Conservation (phyloP, 2,113 vertebrate genomes). For the Cebidichthys violaceus region DNA sequence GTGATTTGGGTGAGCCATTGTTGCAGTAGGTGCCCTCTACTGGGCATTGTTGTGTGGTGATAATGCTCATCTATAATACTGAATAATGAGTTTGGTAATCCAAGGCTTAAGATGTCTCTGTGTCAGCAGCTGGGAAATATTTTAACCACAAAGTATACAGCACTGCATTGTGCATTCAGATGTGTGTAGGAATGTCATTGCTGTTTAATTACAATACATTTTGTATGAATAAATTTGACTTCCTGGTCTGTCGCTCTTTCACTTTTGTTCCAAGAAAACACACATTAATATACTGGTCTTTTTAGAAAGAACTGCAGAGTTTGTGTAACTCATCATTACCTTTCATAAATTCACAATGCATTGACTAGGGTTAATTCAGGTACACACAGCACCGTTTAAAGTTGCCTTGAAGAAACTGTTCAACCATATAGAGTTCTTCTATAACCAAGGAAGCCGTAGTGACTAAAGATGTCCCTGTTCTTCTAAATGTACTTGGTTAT, state of each 20-base stretch:
- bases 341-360: not conserved
- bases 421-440: not conserved
- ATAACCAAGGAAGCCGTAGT: not conserved
- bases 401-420: not conserved
- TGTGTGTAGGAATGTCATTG: not conserved
- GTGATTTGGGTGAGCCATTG: not conserved
- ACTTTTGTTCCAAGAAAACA: not conserved
- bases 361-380: not conserved
- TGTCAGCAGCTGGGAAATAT: not conserved
- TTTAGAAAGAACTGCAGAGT: not conserved
- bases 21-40: slow-evolving; percentile 29
- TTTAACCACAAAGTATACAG: not conserved
- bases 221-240: not conserved
- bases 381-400: not conserved
- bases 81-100: slow-evolving; percentile 24
- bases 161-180: not conserved
- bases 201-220: not conserved
- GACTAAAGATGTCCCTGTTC: not conserved
- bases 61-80: slow-evolving; percentile 15
- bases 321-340: not conserved
- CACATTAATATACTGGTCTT: not conserved
- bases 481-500: not conserved
- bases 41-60: slow-evolving; percentile 17
- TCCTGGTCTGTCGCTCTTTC: not conserved
- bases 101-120: not conserved